Percentiles rank a stretch among this genome's conserved stretches.
These are phyloP conservation scores for Drosophila suzukii DNA, from an alignment of 1,140 invertebrate genomes.

Conservation along the genomic window DNA sequence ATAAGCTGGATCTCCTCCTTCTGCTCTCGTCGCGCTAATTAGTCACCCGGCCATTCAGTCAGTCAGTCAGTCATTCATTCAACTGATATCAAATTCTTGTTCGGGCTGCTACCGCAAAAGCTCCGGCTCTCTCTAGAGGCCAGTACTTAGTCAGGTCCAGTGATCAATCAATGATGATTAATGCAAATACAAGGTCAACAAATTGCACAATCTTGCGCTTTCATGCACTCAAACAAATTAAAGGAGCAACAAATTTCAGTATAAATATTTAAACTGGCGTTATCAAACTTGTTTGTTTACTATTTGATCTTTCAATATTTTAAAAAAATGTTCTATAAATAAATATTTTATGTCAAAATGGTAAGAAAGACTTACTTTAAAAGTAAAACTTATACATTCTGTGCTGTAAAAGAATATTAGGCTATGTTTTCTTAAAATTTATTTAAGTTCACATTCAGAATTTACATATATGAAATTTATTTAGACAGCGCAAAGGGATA, in stretches of 20 bases:
- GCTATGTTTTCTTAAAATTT: too few species aligned
- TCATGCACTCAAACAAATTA: constrained; percentile 6
- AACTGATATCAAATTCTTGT: constrained; percentile 64
- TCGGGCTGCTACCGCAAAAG: constrained; percentile 44
- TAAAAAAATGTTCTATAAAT: too few species aligned
- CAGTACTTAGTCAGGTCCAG: constrained; percentile 65
- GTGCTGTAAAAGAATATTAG: too few species aligned
- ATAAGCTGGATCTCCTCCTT: constrained; percentile 15
- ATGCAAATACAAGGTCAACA: constrained; percentile 80
- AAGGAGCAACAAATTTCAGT: too few species aligned
- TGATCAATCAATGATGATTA: constrained; percentile 83
- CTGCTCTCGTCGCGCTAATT: constrained; percentile 71
- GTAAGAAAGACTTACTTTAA: too few species aligned
- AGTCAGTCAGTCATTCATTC: constrained; percentile 26
- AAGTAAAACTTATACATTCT: too few species aligned
- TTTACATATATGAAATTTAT: too few species aligned
- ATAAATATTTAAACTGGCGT: too few species aligned
- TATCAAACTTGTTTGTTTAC: too few species aligned
- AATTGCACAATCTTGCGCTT: constrained; percentile 45
- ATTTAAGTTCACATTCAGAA: too few species aligned
- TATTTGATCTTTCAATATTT: neutral
- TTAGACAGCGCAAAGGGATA: too few species aligned
- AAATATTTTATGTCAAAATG: too few species aligned
- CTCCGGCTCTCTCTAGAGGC: constrained; percentile 14
- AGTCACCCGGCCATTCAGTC: constrained; percentile 64